Base-by-base conservation (phyloP, 1,140 invertebrate species). In the Stegodyphus mimosarum region DNA sequence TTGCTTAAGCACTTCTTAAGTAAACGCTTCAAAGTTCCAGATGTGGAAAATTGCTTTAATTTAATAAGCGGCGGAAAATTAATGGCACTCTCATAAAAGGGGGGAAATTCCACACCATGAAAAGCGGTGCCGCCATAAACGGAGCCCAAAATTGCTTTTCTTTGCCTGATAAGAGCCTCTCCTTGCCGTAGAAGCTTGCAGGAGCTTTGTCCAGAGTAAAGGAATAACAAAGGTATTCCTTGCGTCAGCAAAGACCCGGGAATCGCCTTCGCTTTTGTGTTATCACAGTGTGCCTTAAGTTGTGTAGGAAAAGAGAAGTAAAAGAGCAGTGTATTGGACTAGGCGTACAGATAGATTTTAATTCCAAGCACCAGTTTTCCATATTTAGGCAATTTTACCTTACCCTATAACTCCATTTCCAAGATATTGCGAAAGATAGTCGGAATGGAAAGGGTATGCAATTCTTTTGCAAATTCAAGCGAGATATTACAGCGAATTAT, bases 1-100 rank as follows among this genome's bases (percentile, higher is more conserved):
- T 72, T 81, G 78, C 78, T 72, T 81, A 81, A 81, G 78, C 78
- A 81, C 70, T 81, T 81, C 78, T 81, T 72, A 63, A 81, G 78
- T 72, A 81, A 81, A 81, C 69, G 78, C 78, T 81, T 63, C 52
- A 81, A 63, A 81, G 67, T 72, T 72, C 78, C 78, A 72, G 78
- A 81, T 81, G 78, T 69, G 69, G 78, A 81, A 81, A 81, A 81
- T 81, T 81, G 78, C 78, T 81, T 81, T 81, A 81, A 81, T 81
- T 81, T 81, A 81, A 81, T 81, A 81, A 81, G 78, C 78, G 78
- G 53, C 53, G 78, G 69, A 55, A 81, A 81, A 81, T 81, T 81
- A 81, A 81, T 81, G 78, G 78, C 78, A 50, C 69, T 50, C 69
- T 81, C 78, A 81, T 81, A 81, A 81, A 81, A 50, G 78, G n/a